Conservation (phyloP, 2,797 vertebrate genomes). For the Rhynchonycteris naso region DNA sequence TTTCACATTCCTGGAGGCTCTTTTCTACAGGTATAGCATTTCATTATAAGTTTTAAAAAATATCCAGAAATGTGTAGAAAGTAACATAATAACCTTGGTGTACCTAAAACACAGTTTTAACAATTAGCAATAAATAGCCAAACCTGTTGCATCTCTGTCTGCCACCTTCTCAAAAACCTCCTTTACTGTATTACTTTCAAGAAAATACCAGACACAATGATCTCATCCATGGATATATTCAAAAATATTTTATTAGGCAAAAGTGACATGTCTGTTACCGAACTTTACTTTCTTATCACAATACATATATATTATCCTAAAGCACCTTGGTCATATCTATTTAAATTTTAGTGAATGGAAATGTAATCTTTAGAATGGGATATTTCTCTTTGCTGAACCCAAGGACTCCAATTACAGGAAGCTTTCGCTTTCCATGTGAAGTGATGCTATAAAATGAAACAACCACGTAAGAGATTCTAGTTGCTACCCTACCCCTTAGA, state of each 20-base stretch:
- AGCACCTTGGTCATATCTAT: background rate
- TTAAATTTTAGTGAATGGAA: background rate
- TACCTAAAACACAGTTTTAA: background rate
- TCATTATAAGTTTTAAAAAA: background rate
- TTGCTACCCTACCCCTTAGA: background rate
- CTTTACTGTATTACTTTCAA: constrained; percentile 10
- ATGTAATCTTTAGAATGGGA: background rate
- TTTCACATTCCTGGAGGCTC: background rate
- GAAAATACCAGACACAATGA: background rate
- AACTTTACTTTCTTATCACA: background rate
- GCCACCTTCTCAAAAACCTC: background rate
- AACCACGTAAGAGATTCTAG: background rate
- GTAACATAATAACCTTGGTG: background rate
- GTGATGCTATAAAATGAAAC: background rate
- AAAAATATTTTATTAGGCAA: background rate
- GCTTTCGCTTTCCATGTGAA: background rate
- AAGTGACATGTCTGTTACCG: background rate
- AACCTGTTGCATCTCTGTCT: background rate
- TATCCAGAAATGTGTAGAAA: background rate
- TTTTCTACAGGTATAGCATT: background rate
- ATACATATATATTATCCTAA: background rate
- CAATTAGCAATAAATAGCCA: background rate
- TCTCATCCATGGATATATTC: background rate
- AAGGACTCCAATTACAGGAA: background rate
- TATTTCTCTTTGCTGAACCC: constrained; percentile 1